Evolutionary conservation across 2,888 invertebrate species (phyloP).

Genomic region (Chrysodeixis includens): DNA sequence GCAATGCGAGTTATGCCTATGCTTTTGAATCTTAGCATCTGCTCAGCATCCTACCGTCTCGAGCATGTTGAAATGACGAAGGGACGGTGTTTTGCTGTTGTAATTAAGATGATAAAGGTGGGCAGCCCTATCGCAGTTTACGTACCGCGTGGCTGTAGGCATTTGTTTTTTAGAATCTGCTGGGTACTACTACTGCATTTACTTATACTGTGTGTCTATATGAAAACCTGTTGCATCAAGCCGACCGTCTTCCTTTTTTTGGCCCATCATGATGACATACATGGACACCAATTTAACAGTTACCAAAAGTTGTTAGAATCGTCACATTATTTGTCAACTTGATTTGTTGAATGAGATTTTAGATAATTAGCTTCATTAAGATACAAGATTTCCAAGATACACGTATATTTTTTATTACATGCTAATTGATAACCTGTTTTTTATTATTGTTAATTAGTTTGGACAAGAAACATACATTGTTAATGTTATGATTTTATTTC

Average conservation of each 20-base stretch:
- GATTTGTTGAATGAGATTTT: slow-evolving; percentile 13
- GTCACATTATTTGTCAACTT: slow-evolving; percentile 23
- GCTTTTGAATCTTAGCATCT: too few species aligned
- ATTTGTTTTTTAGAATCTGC: too few species aligned
- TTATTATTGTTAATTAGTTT: slow-evolving; percentile 2
- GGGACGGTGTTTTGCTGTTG: too few species aligned
- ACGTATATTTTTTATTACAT: not conserved
- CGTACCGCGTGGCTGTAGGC: too few species aligned
- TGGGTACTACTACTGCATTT: too few species aligned
- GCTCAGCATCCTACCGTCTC: too few species aligned
- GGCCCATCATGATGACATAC: slow-evolving; percentile 51
- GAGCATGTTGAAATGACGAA: too few species aligned
- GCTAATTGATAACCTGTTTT: not conserved
- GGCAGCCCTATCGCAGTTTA: too few species aligned
- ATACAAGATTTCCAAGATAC: slow-evolving; percentile 4
- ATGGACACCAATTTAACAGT: slow-evolving; percentile 36
- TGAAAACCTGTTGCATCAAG: slow-evolving; percentile 61
- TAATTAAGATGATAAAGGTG: too few species aligned
- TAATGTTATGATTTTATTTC: slow-evolving; percentile 53
- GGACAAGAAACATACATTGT: slow-evolving; percentile 21
- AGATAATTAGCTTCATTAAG: slow-evolving; percentile 3
- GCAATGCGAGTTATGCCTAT: too few species aligned
- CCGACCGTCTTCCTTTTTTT: slow-evolving; percentile 52
- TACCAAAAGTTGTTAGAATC: slow-evolving; percentile 51
- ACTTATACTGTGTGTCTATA: too few species aligned